Conservation (phyloP, 2,797 vertebrate species). For the Tapera naevia region DNA sequence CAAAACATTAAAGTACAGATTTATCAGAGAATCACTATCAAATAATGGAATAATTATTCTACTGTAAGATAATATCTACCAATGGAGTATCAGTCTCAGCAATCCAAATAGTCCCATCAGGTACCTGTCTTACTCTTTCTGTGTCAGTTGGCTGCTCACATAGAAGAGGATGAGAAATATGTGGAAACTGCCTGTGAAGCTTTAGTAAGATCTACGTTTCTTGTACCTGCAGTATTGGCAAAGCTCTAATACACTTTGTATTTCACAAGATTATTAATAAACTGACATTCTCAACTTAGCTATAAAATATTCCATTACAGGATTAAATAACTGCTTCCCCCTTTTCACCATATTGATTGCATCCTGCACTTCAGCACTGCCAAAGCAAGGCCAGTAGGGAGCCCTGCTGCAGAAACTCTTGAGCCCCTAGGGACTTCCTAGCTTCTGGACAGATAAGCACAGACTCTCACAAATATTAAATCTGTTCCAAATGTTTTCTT, state of each 20-base stretch:
- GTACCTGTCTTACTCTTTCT: not conserved
- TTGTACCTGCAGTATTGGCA: not conserved
- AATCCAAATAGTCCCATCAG: not conserved
- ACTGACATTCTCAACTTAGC: not conserved
- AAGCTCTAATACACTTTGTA: not conserved
- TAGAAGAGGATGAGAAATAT: not conserved
- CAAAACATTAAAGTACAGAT: not conserved
- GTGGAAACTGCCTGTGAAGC: not conserved
- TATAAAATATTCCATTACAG: not conserved
- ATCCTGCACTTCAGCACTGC: not conserved
- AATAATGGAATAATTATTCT: not conserved
- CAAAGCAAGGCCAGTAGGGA: not conserved
- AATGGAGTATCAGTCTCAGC: not conserved
- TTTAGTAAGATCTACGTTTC: not conserved
- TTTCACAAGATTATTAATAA: not conserved
- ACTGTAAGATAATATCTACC: not conserved
- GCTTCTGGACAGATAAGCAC: not conserved
- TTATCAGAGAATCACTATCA: not conserved
- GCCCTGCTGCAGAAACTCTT: not conserved
- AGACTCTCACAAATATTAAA: slow-evolving; percentile 5
- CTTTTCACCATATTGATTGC: not conserved
- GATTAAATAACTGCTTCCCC: not conserved
- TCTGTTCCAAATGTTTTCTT: slow-evolving; percentile 30
- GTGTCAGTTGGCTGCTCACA: not conserved
- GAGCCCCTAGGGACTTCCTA: not conserved